These are phyloP conservation scores for Chaunax sp. DNA, from an alignment of 2,797 vertebrate genomes.

Conservation along the genomic window DNA sequence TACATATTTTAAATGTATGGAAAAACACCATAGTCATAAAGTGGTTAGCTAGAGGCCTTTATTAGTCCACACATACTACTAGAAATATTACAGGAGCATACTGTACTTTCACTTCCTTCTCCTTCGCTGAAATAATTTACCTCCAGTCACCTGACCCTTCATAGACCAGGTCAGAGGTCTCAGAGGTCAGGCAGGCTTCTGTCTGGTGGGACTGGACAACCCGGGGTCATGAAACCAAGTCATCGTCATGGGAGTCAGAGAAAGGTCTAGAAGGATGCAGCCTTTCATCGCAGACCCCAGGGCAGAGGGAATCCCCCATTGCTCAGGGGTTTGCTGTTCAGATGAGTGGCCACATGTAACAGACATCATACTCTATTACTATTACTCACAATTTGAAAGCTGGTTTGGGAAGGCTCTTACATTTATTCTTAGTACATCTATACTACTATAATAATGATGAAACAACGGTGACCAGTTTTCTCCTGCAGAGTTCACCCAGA, in stretches of 20 bases:
- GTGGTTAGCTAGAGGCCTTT: conserved; percentile 68
- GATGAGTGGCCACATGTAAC: conserved; percentile 2
- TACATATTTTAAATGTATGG: no score
- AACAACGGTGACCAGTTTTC: neutral
- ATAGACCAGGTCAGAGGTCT: conserved; percentile 76
- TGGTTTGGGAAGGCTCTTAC: no score
- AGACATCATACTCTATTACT: no score
- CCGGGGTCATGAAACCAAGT: conserved; percentile 14
- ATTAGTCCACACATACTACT: conserved; percentile 80
- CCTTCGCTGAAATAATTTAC: conserved; percentile 48
- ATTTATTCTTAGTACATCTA: conserved; percentile 2
- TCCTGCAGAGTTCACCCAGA: no score
- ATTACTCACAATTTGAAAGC: no score
- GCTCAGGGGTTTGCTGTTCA: conserved; percentile 3
- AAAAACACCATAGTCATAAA: neutral
- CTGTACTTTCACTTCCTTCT: conserved; percentile 39
- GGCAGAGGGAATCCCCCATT: neutral
- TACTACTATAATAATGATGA: neutral
- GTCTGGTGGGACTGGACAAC: conserved; percentile 26
- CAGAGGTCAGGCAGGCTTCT: conserved; percentile 64
- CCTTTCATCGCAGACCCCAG: neutral
- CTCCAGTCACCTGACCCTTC: conserved; percentile 73
- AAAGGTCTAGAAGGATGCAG: conserved; percentile 11
- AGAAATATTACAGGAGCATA: conserved; percentile 58
- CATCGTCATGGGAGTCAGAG: conserved; percentile 48